Base-by-base conservation (phyloP, 2,113 vertebrate genomes). In the Amia ocellicauda region DNA sequence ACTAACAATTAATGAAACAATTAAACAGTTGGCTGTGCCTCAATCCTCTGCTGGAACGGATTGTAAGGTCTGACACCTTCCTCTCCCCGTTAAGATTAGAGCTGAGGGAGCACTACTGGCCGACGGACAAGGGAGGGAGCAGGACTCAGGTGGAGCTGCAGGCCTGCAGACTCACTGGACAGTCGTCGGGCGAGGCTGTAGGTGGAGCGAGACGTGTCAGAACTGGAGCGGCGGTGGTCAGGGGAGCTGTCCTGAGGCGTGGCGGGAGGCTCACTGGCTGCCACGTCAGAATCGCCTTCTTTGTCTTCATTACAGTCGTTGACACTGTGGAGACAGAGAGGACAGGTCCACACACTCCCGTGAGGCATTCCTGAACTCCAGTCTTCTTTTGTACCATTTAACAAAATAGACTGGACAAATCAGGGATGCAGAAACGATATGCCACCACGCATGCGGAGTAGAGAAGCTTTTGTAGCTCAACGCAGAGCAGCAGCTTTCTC, bases 151-250 rank as follows among this genome's bases (percentile, higher is more conserved):
- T n/a, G 20, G 31, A 3, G 40, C 40, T n/a, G 19, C 11, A 29
- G 45, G 47, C 8, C 31, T 3, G 19, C 9, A 59, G 0, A 60
- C 92, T 87, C 83, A 95, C 93, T 90, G 28, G 92, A 92, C 62
- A 93, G 81, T 31, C 92, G 82, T 49, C 89, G 86, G 0, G 86
- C 88, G 75, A 93, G 83, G 81, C 91, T 93, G 80, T 91, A 88
- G 0, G 86, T 82, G 68, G 90, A 93, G 60, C 86, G 87, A 16
- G 90, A 91, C 0, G 86, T 81, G 66, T 93, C 92, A 0, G 89
- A 86, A 2, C 83, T 87, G 0, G 89, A 91, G 0, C 86, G 74
- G 60, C 89, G 82, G 52, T 83, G 78, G 74, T 87, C 86, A 5
- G 87, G 79, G 42, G 87, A 87, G 68, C 58, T 75, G 24, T 89